A percentile compares a stretch with the other conserved stretches of the same genome.
Conservation (phyloP, 2,888 invertebrate genomes). For the Ochropleura leucogaster region DNA sequence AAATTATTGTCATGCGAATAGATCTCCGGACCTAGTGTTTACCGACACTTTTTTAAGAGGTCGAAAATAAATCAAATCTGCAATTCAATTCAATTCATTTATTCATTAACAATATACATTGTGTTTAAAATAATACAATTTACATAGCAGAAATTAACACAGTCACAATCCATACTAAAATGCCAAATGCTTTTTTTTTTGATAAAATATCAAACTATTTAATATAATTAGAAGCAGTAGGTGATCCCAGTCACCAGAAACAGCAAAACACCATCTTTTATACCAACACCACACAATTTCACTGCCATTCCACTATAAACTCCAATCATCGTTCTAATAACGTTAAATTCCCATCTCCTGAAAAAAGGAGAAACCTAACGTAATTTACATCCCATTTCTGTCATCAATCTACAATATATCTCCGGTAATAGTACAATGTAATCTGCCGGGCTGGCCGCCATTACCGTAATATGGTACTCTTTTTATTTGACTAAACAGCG, state of each 20-base stretch:
- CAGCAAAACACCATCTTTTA: not conserved
- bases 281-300: constrained; percentile 2
- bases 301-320: constrained; percentile 24
- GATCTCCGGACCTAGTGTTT: not conserved
- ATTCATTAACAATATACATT: too few relatives aligned
- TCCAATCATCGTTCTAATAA: constrained; percentile 47
- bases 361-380: constrained; percentile 50
- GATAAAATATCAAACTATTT: too few relatives aligned
- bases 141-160: too few relatives aligned
- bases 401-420: constrained; percentile 60
- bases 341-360: constrained; percentile 54
- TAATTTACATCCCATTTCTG: constrained; percentile 62
- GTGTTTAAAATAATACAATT: too few relatives aligned
- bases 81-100: too few relatives aligned
- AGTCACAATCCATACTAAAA: too few relatives aligned
- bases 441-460: constrained; percentile 50
- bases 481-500: constrained; percentile 61
- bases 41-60: too few relatives aligned
- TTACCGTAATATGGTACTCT: constrained; percentile 46
- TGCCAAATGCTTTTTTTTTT: too few relatives aligned
- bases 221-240: too few relatives aligned
- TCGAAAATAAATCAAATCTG: too few relatives aligned
- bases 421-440: constrained; percentile 59
- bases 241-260: not conserved
- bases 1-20: not conserved